A percentile compares a stretch with the other conserved stretches of the same genome.
These are phyloP conservation scores for Macrotus californicus DNA, from an alignment of 2,113 vertebrate genomes.

Conservation along the genomic window DNA sequence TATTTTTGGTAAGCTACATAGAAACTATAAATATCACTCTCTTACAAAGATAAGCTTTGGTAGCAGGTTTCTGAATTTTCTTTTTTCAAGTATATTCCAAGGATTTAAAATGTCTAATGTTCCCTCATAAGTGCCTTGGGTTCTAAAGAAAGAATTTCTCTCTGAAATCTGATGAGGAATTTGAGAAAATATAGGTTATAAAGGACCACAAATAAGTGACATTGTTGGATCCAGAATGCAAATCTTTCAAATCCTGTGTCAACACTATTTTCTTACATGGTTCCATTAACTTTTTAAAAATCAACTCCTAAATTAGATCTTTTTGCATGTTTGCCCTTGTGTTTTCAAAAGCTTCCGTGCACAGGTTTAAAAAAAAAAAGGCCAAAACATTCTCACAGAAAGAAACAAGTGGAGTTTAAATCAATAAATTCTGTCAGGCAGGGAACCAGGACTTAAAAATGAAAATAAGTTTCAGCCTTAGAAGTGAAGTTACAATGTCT, in stretches of 20 bases:
- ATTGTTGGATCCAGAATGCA: not conserved
- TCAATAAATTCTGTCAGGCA: not conserved
- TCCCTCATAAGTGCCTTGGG: not conserved
- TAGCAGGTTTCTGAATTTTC: not conserved
- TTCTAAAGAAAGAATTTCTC: conserved; percentile 5
- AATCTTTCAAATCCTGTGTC: not conserved
- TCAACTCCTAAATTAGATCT: not conserved
- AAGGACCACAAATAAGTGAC: not conserved
- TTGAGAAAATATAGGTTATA: not conserved
- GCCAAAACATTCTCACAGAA: not conserved
- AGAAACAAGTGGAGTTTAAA: conserved; percentile 17
- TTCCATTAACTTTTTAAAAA: not conserved
- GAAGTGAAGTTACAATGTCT: conserved; percentile 38
- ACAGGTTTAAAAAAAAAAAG: not conserved
- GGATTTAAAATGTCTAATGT: not conserved
- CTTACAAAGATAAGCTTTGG: not conserved
- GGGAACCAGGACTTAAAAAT: not conserved
- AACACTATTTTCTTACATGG: not conserved
- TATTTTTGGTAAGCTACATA: conserved; percentile 37
- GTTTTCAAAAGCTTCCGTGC: conserved; percentile 23
- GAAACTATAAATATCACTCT: conserved; percentile 37
- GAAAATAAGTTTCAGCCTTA: conserved; percentile 40
- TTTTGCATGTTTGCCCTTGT: not conserved
- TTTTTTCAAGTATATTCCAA: not conserved
- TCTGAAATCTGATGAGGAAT: conserved; percentile 29